phyloP scores from a whole-genome alignment of 2,888 invertebrate genomes.

The Plagodis pulveraria region DNA sequence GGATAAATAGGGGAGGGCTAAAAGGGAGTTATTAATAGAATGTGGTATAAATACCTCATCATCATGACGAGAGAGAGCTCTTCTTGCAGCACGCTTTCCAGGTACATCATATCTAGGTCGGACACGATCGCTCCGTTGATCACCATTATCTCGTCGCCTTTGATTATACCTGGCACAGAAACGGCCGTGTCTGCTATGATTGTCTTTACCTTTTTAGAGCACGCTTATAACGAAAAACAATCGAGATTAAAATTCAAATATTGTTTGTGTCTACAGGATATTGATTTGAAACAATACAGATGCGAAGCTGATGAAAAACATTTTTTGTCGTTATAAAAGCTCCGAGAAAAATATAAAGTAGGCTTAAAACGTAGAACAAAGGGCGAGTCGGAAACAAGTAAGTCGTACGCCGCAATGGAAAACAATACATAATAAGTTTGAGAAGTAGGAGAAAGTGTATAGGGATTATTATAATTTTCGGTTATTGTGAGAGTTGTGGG shows the following conservation, averaged over 20 bases:
- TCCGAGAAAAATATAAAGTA: slow-evolving; percentile 30
- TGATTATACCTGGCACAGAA: slow-evolving; percentile 93
- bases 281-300: slow-evolving; percentile 30
- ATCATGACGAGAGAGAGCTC: slow-evolving; percentile 97
- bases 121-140: slow-evolving; percentile 99
- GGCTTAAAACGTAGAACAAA: slow-evolving; percentile 37
- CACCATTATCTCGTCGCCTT: slow-evolving; percentile 99
- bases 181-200: slow-evolving; percentile 59
- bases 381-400: slow-evolving; percentile 29
- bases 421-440: slow-evolving; percentile 31
- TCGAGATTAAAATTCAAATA: slow-evolving; percentile 40
- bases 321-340: slow-evolving; percentile 26
- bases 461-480: slow-evolving; percentile 26
- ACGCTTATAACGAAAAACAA: slow-evolving; percentile 41
- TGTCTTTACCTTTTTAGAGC: slow-evolving; percentile 51
- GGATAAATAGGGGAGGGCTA: slow-evolving; percentile 6
- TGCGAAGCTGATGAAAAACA: slow-evolving; percentile 30
- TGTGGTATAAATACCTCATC: slow-evolving; percentile 88
- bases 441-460: slow-evolving; percentile 19
- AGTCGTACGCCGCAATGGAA: slow-evolving; percentile 27
- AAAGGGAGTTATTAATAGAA: slow-evolving; percentile 32
- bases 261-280: slow-evolving; percentile 27
- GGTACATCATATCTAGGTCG: slow-evolving; percentile 99
- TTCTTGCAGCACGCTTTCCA: slow-evolving; percentile 98
- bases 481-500: slow-evolving; percentile 17